phyloP scores from a whole-genome alignment of 2,797 vertebrate species.

The Micrastur ruficollis region DNA sequence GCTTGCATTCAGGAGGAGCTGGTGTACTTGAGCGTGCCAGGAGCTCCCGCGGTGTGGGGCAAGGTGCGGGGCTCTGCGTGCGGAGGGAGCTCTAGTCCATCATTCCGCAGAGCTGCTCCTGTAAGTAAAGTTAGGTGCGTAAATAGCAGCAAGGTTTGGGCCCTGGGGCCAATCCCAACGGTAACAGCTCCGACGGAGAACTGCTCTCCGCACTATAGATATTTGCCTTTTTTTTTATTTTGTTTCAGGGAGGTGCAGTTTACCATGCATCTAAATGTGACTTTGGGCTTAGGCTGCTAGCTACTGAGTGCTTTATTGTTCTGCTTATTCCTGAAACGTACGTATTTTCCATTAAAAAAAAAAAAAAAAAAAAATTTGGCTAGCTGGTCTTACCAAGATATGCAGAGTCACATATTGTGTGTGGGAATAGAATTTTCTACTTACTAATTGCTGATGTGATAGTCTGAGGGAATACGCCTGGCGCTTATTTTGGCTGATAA shows the following conservation, averaged over 20 bases:
- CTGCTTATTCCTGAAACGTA: neutral
- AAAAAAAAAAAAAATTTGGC: neutral
- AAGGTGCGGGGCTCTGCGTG: neutral
- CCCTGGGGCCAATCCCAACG: neutral
- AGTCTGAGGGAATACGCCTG: neutral
- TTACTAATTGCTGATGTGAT: neutral
- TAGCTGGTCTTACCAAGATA: neutral
- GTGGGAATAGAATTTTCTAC: neutral
- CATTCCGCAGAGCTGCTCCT: neutral
- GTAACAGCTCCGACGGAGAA: neutral
- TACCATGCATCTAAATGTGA: neutral
- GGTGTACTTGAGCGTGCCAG: rapidly evolving
- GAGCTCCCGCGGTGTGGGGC: neutral
- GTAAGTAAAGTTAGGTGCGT: rapidly evolving
- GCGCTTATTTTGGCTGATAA: neutral
- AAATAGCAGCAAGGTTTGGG: neutral
- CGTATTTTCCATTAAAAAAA: neutral
- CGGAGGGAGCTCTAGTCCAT: rapidly evolving
- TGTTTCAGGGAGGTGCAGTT: neutral
- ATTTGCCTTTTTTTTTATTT: neutral
- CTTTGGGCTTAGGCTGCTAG: neutral
- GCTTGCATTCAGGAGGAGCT: neutral
- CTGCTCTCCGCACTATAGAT: rapidly evolving
- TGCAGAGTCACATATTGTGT: neutral
- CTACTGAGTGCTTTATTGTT: neutral